These are phyloP conservation scores for Cyclargus thomasi DNA, from an alignment of 1,140 invertebrate species.

Conservation along the genomic window DNA sequence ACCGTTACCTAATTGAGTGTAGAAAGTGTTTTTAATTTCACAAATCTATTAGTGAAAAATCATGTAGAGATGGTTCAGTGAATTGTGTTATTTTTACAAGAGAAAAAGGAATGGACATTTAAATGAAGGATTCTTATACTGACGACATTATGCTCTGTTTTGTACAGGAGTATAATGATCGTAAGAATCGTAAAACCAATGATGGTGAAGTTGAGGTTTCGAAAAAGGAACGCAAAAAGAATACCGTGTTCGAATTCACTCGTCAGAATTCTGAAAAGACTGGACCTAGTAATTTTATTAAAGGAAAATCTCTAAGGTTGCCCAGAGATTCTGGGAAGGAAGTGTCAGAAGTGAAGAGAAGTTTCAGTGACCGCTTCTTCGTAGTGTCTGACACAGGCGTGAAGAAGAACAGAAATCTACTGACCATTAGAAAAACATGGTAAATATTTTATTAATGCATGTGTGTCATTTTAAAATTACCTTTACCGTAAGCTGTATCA, in stretches of 20 bases:
- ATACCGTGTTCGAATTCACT: slow-evolving; percentile 28
- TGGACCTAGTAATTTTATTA: slow-evolving; percentile 25
- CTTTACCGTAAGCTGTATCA: no score
- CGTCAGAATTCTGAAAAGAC: slow-evolving; percentile 33
- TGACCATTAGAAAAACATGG: slow-evolving; percentile 69
- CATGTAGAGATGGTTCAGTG: background rate
- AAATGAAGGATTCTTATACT: slow-evolving; percentile 67
- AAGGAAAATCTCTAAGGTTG: slow-evolving; percentile 50
- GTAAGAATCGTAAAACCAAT: slow-evolving; percentile 46
- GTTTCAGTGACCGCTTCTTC: slow-evolving; percentile 64
- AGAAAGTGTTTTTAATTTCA: slow-evolving; percentile 20
- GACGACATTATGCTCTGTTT: slow-evolving; percentile 72
- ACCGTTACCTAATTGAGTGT: slow-evolving; percentile 17
- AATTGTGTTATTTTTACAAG: background rate
- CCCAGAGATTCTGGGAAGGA: slow-evolving; percentile 37
- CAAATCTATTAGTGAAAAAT: slow-evolving; percentile 1
- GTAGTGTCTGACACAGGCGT: slow-evolving; percentile 52
- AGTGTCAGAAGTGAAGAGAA: slow-evolving; percentile 61
- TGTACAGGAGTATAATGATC: slow-evolving; percentile 60
- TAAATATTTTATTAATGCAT: slow-evolving; percentile 37
- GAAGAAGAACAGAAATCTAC: slow-evolving; percentile 52
- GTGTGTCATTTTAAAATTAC: no score
- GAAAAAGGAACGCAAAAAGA: slow-evolving; percentile 38
- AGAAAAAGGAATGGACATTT: slow-evolving; percentile 38
- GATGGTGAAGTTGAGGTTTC: slow-evolving; percentile 26